phyloP scores from a whole-genome alignment of 2,888 invertebrate genomes.

The Morpho helenor region DNA sequence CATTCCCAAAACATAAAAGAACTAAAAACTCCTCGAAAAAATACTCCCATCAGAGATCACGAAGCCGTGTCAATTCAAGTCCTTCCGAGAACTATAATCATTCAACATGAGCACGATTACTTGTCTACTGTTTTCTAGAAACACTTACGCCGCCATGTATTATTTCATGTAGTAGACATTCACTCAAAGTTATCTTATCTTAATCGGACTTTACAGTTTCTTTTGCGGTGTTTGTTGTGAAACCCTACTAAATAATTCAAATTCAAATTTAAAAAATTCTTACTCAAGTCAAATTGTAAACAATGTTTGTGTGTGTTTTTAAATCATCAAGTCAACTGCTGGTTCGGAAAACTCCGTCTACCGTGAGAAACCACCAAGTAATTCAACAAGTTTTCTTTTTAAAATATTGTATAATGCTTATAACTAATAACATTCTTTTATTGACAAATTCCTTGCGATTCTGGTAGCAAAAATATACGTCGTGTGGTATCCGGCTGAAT shows the following conservation, averaged over 20 bases:
- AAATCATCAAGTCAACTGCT: too few relatives aligned
- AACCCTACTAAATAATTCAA: neutral
- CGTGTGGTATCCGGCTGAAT: too few relatives aligned
- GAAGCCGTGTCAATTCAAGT: slow-evolving; percentile 31
- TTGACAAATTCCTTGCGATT: too few relatives aligned
- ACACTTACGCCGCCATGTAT: slow-evolving; percentile 22
- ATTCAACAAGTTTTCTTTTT: too few relatives aligned
- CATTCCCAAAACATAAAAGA: neutral
- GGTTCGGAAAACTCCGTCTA: neutral
- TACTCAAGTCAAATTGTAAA: too few relatives aligned
- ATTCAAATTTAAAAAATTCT: too few relatives aligned
- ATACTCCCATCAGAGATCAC: slow-evolving; percentile 21
- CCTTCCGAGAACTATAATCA: slow-evolving; percentile 37
- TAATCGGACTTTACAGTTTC: slow-evolving; percentile 14
- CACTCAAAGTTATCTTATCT: slow-evolving; percentile 19
- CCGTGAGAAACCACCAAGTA: too few relatives aligned
- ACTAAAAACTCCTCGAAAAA: slow-evolving; percentile 2
- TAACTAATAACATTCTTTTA: too few relatives aligned
- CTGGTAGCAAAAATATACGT: too few relatives aligned
- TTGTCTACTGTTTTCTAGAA: slow-evolving; percentile 29
- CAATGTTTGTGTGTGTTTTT: too few relatives aligned
- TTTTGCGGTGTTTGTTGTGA: slow-evolving; percentile 9
- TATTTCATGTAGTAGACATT: slow-evolving; percentile 19
- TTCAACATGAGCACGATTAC: slow-evolving; percentile 28
- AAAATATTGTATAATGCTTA: too few relatives aligned